Base-by-base conservation (phyloP, 2,797 vertebrate species). In the Spheniscus humboldti region DNA sequence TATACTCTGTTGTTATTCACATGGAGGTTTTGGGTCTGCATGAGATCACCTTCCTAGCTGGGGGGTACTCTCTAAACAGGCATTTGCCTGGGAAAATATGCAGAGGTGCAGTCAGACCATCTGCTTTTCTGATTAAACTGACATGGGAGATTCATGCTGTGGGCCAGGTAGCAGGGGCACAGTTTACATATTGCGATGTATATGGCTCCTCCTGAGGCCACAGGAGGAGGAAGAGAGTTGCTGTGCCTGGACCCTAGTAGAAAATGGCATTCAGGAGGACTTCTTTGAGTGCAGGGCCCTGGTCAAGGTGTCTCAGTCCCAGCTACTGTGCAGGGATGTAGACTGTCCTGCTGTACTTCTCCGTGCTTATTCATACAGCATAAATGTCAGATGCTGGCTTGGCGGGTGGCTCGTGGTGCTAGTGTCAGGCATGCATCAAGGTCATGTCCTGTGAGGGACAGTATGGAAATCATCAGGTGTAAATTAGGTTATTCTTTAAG, bases 301-400 rank as follows among this genome's bases (percentile, higher is more conserved):
- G 63, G 24, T 17, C 39, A 53, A 56, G 22, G 25, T 27, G 17
- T 60, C 83, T 53, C n/a, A 11, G 41, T 28, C 31, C 25, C 79
- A 71, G 71, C 9, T 55, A 7, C n/a, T 22, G 41, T 41, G 4
- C 43, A 8, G 47, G 48, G 31, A 24, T 13, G 8, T 33, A 1
- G 11, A 1, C 23, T 22, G 43, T 19, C 30, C 64, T 17, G 25
- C 37, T 16, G 0, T 31, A 24, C 23, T 23, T 37, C 33, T 53
- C n/a, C 13, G 5, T 62, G 13, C 11, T 39, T 9, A 3, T 10
- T 56, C 18, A 1, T 3, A 3, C 17, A 13, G 41, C 18, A 4
- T 11, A 10, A 13, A 5, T 11, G 39, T 7, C 68, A 19, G 43
- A 2, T 3, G 19, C 19, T 16, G 60, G 8, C 24, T 35, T 69